Conservation (phyloP, 1,140 invertebrate genomes). For the Papilio glaucus region DNA sequence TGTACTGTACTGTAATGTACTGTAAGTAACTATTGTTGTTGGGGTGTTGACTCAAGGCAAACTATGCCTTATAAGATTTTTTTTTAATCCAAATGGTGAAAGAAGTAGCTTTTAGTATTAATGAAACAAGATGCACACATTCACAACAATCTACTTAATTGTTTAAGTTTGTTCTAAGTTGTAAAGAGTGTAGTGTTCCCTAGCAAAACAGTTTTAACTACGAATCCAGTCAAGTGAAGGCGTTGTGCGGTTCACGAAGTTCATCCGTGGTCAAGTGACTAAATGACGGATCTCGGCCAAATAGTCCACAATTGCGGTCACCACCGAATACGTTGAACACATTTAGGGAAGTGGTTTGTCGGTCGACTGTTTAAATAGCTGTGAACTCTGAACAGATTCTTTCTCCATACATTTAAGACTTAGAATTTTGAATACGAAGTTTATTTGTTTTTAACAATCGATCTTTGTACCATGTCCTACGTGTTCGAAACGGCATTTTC, state of each 20-base stretch:
- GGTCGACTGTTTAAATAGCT: background rate
- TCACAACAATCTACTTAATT: background rate
- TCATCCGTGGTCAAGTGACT: slow-evolving; percentile 19
- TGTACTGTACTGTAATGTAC: no score
- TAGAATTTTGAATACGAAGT: background rate
- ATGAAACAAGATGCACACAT: background rate
- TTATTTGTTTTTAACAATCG: background rate
- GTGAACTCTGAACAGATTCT: no score
- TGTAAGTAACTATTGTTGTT: no score
- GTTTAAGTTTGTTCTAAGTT: background rate
- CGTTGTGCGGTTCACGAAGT: background rate
- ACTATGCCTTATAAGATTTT: no score
- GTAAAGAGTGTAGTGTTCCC: background rate
- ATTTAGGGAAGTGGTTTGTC: background rate
- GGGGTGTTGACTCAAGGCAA: no score
- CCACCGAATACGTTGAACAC: background rate
- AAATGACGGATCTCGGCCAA: slow-evolving; percentile 24
- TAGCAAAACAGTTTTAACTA: slow-evolving; percentile 6
- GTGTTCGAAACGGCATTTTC: background rate
- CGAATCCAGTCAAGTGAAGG: background rate
- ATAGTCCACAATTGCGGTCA: slow-evolving; percentile 20
- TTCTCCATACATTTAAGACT: no score
- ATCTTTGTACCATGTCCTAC: background rate
- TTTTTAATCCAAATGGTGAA: background rate
- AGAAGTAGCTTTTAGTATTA: background rate